These are phyloP conservation scores for Cephalopterus ornatus DNA, from an alignment of 2,113 vertebrate genomes.

Conservation along the genomic window DNA sequence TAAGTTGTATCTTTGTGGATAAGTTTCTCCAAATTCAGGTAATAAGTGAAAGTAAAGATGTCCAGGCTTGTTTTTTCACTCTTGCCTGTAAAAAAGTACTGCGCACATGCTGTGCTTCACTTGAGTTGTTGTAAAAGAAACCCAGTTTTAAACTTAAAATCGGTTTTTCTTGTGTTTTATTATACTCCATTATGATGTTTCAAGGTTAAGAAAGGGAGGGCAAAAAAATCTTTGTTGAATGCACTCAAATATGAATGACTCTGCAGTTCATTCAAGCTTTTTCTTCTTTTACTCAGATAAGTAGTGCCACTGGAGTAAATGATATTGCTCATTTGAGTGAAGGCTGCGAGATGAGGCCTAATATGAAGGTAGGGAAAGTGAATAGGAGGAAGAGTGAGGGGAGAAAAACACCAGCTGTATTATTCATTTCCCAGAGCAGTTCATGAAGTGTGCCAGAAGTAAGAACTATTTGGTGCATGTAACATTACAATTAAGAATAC, in stretches of 20 bases:
- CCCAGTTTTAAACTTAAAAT: background rate
- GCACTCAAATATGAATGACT: background rate
- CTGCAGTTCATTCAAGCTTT: background rate
- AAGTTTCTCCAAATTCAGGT: background rate
- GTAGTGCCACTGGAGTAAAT: background rate
- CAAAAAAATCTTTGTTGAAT: background rate
- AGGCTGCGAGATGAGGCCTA: background rate
- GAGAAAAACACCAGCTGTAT: background rate
- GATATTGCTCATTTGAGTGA: background rate
- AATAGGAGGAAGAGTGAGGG: background rate
- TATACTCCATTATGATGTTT: background rate
- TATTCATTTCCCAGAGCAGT: background rate
- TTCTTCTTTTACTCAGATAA: background rate
- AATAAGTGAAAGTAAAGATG: background rate
- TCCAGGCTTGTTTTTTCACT: accelerated
- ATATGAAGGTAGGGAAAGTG: background rate
- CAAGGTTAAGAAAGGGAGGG: background rate
- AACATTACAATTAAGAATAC: background rate
- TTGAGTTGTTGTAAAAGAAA: background rate
- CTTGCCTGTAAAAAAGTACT: background rate
- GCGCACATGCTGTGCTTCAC: background rate
- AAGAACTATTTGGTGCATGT: background rate
- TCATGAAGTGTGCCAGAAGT: background rate
- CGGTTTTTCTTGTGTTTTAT: background rate
- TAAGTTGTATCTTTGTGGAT: background rate